A percentile compares a stretch with the other conserved stretches of the same genome.
Evolutionary conservation across 1,140 invertebrate species (phyloP).

Genomic region (Watersipora subatra): DNA sequence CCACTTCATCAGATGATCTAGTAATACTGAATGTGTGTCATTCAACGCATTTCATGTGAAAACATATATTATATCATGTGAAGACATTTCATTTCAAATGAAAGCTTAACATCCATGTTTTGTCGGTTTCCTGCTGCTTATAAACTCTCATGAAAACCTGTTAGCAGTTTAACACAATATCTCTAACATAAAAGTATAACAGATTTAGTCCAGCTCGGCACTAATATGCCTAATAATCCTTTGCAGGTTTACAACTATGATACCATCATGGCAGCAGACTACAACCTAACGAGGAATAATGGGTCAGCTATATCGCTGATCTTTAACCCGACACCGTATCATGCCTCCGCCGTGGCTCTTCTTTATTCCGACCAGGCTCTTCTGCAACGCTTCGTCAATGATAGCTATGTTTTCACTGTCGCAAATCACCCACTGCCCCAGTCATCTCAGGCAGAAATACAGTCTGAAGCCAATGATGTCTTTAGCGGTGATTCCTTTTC

Average conservation of each 20-base stretch:
- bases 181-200: no score
- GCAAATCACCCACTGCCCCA: slow-evolving; percentile 23
- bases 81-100: no score
- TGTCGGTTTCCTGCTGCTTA: no score
- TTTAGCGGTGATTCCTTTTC: slow-evolving; percentile 14
- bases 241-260: slow-evolving; percentile 19
- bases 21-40: no score
- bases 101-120: no score
- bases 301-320: slow-evolving; percentile 18
- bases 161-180: no score
- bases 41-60: no score
- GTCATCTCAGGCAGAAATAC: slow-evolving; percentile 16
- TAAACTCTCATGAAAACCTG: no score
- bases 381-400: slow-evolving; percentile 33
- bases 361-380: slow-evolving; percentile 48
- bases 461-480: slow-evolving; percentile 13
- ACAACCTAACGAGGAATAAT: slow-evolving; percentile 7
- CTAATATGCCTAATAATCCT: no score
- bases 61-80: no score
- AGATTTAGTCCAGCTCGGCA: no score
- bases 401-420: slow-evolving; percentile 11
- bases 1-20: no score
- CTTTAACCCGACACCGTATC: slow-evolving; percentile 50
- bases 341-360: slow-evolving; percentile 52
- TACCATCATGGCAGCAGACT: slow-evolving; percentile 23